Evolutionary conservation across 2,113 vertebrate genomes (phyloP), one percentile per base, ranked within the genome.

Genomic region (Protobothrops mucrosquamatus): DNA sequence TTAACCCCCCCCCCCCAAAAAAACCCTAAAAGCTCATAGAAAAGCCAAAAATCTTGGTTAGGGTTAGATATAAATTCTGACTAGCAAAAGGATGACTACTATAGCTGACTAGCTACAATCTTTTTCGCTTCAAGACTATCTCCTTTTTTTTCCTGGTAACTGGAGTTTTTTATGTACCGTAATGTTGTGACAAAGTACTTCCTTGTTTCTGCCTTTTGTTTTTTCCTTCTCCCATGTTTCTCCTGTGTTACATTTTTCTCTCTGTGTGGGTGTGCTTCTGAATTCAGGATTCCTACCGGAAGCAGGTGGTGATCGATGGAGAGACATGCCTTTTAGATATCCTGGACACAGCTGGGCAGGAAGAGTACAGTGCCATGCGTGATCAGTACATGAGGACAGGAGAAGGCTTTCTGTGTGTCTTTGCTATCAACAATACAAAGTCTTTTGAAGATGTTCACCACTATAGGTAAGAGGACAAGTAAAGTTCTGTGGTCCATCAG

Each of bases 361-460:
- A 96, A 52, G 96, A 85, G 7, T 96, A 97, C 96, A 98, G 97
- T n/a, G 97, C 98, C 92, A 98, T 98, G 98, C 97, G 98, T 94
- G 98, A 99, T 96, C 98, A 99, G 96, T 98, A 99, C 89, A 97
- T 99, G 98, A 98, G 98, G 91, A 98, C 97, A 1, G 98, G 98
- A 11, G 98, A 99, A 94, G 98, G 98, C 11, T 98, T 99, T 96
- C 98, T 99, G 24, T 98, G 98, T 52, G 98, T 99, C 94, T 99
- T 98, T 29, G 98, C 98, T 93, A 98, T 99, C 92, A 98, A 99
- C 96, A 98, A 99, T 95, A 97, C 89, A 87, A 98, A 98, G 64
- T 98, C 99, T 87, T 98, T 99, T 89, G 97, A 98, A 93, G 98
- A 98, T 5, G 98, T 98, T 88, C 98, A 98, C 95, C 97, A 98